Base-by-base conservation (phyloP, 2,888 invertebrate genomes). In the Diaperis boleti region DNA sequence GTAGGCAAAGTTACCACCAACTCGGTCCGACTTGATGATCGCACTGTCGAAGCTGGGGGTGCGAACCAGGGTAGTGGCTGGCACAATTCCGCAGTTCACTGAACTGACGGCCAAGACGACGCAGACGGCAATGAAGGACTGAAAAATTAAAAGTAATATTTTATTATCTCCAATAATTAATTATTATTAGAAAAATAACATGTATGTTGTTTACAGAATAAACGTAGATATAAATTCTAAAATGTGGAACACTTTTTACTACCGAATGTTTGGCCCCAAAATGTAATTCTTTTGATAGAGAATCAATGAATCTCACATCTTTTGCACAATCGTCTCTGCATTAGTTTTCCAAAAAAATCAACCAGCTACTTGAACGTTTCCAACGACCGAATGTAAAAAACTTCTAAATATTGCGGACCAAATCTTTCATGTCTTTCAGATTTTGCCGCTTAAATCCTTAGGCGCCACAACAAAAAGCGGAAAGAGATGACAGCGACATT, bases 1-100 rank as follows among this genome's bases (percentile, higher is more conserved):
- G 78, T 85, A 86, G 31, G 84, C 84, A 75, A 86, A 86, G 78
- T 84, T 85, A 57, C 84, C 84, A 54, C 84, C 85, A 57, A 85
- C 70, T 20, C 83, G 79, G 67, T 84, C 82, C 26, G 82, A 82
- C 74, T 82, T 81, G 74, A 85, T 83, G 69, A 85, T 78, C 64
- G 85, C 84, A 45, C 82, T 82, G 79, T 85, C 85, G 66, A 82
- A 78, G 68, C 78, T 76, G 20, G 85, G 85, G 5, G 82, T 81
- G 50, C 84, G 79, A 47, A 82, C 72, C 44, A 81, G 65, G 45
- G 76, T 69, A 8, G 71, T 65, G 6, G 77, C 72, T 64, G 72
- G 69, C n/a, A 56, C 20, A 22, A 75, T 62, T 22, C 73, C 75
- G 17, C 69, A 61, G 11, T 63, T 26, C 42, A 60, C 66, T 10